Conservation (phyloP, 1,140 invertebrate genomes). For the Aporrectodea caliginosa region DNA sequence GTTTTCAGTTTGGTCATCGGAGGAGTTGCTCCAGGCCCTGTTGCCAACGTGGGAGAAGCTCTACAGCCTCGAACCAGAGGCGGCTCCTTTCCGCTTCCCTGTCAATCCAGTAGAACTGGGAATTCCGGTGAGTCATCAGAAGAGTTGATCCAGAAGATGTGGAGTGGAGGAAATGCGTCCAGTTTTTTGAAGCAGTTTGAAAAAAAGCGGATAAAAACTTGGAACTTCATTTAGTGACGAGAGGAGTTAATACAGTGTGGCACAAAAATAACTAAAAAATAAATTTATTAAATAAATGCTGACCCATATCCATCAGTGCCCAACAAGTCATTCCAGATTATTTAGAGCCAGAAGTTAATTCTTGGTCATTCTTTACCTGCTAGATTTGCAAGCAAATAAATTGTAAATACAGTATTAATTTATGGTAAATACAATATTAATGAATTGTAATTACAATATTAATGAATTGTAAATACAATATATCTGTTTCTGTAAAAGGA, state of each 20-base stretch:
- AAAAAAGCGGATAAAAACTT: no score
- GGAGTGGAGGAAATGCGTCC: no score
- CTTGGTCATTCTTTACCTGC: not conserved
- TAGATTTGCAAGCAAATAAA: not conserved
- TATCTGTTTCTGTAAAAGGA: slow-evolving; percentile 58
- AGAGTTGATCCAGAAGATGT: no score
- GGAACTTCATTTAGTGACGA: no score
- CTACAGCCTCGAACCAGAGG: slow-evolving; percentile 83
- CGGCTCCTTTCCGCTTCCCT: slow-evolving; percentile 89
- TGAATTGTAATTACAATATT: not conserved
- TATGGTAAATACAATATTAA: not conserved
- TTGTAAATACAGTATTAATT: not conserved
- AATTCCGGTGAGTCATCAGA: slow-evolving; percentile 55
- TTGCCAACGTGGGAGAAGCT: slow-evolving; percentile 93
- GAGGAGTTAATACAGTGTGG: no score
- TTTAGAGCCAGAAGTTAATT: not conserved
- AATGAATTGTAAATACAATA: not conserved
- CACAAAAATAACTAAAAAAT: no score
- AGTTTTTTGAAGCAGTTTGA: no score
- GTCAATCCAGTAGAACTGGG: slow-evolving; percentile 79
- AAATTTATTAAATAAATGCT: no score
- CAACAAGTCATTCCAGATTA: not conserved
- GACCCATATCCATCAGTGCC: not conserved
- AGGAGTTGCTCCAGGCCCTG: slow-evolving; percentile 84
- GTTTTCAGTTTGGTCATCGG: slow-evolving; percentile 75